Conservation (phyloP, 1,140 invertebrate genomes). For the Metopolophium dirhodum region DNA sequence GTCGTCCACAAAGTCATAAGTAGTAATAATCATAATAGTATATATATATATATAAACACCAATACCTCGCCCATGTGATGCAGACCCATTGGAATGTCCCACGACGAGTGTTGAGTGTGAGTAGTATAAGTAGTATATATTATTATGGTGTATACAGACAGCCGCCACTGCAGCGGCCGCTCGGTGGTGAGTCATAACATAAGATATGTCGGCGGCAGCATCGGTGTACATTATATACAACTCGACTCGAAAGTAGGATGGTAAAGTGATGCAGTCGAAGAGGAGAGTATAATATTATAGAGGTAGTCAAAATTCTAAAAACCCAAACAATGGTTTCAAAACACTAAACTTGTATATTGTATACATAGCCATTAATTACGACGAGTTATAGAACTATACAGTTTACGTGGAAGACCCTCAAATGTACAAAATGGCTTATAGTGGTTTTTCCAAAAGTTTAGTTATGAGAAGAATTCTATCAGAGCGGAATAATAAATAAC, state of each 20-base stretch:
- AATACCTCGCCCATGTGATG: not conserved
- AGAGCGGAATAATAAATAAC: not conserved
- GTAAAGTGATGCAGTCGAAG: not conserved
- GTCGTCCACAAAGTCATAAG: not conserved
- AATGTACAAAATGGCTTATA: not conserved
- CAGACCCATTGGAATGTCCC: conserved; percentile 47
- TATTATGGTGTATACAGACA: not conserved
- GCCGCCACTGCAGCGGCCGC: not conserved
- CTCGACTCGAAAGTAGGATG: not conserved
- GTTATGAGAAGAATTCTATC: not conserved
- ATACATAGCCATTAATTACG: not conserved
- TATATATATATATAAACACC: not conserved
- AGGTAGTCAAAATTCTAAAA: not conserved
- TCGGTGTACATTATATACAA: not conserved
- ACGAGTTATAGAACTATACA: not conserved
- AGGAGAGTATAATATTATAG: not conserved
- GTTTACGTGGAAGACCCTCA: not conserved
- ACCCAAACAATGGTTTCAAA: not conserved
- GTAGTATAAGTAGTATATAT: not conserved
- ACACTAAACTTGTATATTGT: not conserved
- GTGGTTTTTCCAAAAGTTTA: not conserved
- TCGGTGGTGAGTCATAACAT: conserved; percentile 37
- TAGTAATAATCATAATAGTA: not conserved
- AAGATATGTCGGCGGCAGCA: not conserved
- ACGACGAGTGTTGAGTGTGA: not conserved